Evolutionary conservation across 1,140 invertebrate species (phyloP), one percentile per base, ranked within the genome.

Genomic region (Drosophila bifasciata): DNA sequence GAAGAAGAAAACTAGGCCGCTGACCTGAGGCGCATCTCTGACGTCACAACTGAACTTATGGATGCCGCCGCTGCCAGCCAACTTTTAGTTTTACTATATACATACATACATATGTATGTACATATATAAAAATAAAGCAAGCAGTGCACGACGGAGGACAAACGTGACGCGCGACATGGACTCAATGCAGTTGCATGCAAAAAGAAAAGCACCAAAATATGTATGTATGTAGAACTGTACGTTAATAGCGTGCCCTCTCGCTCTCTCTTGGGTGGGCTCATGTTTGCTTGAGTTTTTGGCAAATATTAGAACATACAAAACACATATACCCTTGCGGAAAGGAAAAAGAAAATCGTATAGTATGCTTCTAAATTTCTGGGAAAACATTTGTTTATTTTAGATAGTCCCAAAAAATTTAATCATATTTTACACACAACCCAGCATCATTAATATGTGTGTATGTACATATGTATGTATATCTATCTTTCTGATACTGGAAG

Each of bases 41-140:
- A 91, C 89, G 89, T 90, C 88, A 90, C 90, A 72, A 89, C 79
- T 89, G 84, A 90, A 89, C 86, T 89, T 81, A 78, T 89, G 77
- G 76, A 84, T 80, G 73, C 50, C 52, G 43, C 40, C 32, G 32
- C 9, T 68, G 70, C 36, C 32, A 36, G 32, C 32, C 32, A 36
- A 36, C 32, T 36, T 74, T 56, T 70, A 68, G 70, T 53, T 73
- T 43, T 73, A n/a, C n/a, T n/a, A n/a, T 73, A 3, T 32, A 32
- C 28, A 32, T 9, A 32, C 28, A 28, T 28, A 28, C 9, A 13
- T 36, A 36, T 32, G 8, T 32, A 32, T 32, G 28, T 32, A 32
- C 28, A 11, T 32, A 11, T 3, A 8, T 8, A 17, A 15, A 51
- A 32, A 25, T 25, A 51, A n/a, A 17, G 25, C 28, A 21, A 39